These are phyloP conservation scores for Rattus rattus DNA, from an alignment of 2,113 vertebrate genomes.

Conservation along the genomic window DNA sequence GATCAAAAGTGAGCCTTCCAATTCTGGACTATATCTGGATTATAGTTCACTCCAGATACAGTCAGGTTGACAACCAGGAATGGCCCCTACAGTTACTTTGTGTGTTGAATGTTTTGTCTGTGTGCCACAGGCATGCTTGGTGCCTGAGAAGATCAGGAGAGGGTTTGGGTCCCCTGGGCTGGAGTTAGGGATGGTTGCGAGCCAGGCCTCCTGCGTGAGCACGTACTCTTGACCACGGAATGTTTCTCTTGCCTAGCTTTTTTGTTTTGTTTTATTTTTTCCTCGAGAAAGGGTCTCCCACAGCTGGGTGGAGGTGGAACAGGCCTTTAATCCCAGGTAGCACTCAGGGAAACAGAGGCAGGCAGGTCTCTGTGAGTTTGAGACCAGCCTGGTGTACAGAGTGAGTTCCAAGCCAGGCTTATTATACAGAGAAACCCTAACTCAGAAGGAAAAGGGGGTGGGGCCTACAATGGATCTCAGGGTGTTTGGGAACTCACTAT, in stretches of 20 bases:
- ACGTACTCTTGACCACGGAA: neutral
- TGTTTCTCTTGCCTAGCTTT: neutral
- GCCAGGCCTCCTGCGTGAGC: neutral
- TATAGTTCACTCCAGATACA: no score
- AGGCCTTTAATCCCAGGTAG: neutral
- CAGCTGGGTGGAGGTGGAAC: neutral
- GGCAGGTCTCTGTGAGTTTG: neutral
- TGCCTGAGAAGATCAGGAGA: neutral
- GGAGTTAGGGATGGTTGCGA: neutral
- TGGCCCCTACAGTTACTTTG: neutral
- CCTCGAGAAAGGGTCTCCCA: neutral
- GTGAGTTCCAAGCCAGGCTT: neutral
- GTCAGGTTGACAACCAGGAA: no score
- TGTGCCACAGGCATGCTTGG: neutral
- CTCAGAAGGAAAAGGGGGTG: no score
- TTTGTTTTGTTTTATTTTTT: neutral
- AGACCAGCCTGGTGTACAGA: neutral
- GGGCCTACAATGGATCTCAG: neutral
- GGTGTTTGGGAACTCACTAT: neutral
- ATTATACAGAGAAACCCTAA: neutral
- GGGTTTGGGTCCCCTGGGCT: neutral
- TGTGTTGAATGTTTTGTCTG: neutral
- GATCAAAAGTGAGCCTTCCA: no score
- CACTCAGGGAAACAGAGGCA: neutral
- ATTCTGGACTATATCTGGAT: no score